phyloP scores from a whole-genome alignment of 1,140 invertebrate genomes.

The Eumeta japonica region DNA sequence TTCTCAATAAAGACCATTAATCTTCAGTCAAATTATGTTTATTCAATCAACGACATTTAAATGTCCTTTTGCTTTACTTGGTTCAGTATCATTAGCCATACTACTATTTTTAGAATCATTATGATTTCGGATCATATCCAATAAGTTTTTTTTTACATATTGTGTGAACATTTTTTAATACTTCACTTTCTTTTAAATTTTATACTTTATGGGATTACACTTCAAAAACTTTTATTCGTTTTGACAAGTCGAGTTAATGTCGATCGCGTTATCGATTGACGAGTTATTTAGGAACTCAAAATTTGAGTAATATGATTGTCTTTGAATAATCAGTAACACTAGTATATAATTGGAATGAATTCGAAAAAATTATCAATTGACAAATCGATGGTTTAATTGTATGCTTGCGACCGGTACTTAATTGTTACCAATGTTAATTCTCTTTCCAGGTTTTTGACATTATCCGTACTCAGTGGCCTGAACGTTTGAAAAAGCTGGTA shows the following conservation, averaged over 20 bases:
- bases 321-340: not conserved
- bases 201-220: too few species aligned
- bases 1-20: too few species aligned
- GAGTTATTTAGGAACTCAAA: too few species aligned
- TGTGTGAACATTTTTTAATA: too few species aligned
- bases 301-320: not conserved
- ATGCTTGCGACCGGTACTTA: not conserved
- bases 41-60: too few species aligned
- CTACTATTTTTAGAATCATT: too few species aligned
- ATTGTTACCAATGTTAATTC: slow-evolving; percentile 6
- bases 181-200: slow-evolving; percentile 2
- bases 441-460: slow-evolving; percentile 76
- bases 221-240: not conserved
- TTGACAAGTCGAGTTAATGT: not conserved
- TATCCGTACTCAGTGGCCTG: slow-evolving; percentile 61
- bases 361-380: not conserved
- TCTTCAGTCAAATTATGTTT: too few species aligned
- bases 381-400: not conserved
- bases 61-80: too few species aligned
- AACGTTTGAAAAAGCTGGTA: slow-evolving; percentile 72
- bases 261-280: too few species aligned
- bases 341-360: not conserved
- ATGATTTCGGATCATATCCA: too few species aligned
- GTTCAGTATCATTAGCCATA: too few species aligned
- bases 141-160: too few species aligned